phyloP scores from a whole-genome alignment of 2,888 invertebrate species.

The Leptinotarsa haldemani region DNA sequence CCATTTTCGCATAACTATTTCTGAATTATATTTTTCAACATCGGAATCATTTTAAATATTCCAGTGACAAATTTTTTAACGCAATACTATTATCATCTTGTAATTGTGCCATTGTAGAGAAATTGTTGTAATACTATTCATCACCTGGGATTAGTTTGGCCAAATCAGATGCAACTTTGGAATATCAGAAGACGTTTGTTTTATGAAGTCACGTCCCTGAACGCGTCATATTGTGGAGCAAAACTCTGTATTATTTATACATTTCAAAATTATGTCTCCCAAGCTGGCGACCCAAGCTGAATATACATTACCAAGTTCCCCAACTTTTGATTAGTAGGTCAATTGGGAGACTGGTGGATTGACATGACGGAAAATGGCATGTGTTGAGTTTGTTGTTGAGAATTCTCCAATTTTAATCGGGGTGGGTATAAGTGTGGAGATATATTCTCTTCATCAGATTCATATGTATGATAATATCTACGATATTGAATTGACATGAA shows the following conservation, averaged over 20 bases:
- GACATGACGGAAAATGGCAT: constrained; percentile 8
- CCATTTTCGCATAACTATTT: no score
- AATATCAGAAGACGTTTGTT: constrained; percentile 22
- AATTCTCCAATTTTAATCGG: neutral
- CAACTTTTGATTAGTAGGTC: constrained; percentile 24
- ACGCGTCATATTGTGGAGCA: constrained; percentile 32
- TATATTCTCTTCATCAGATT: neutral
- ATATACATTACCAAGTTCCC: constrained; percentile 30
- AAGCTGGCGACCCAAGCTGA: constrained; percentile 32
- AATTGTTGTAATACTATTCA: neutral
- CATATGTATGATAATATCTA: no score
- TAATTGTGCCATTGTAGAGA: neutral
- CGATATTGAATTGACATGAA: no score
- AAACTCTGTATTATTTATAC: constrained; percentile 38
- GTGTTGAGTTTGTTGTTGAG: constrained; percentile 5
- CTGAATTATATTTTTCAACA: no score
- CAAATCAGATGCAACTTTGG: constrained; percentile 8
- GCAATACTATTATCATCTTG: neutral
- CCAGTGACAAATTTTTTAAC: no score
- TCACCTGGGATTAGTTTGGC: constrained; percentile 7
- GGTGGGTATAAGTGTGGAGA: neutral
- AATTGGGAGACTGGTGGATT: constrained; percentile 8
- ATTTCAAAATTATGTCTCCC: constrained; percentile 42
- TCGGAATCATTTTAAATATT: no score
- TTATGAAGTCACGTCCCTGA: constrained; percentile 22